These are phyloP conservation scores for Eptesicus fuscus DNA, from an alignment of 2,113 vertebrate species.

Conservation along the genomic window DNA sequence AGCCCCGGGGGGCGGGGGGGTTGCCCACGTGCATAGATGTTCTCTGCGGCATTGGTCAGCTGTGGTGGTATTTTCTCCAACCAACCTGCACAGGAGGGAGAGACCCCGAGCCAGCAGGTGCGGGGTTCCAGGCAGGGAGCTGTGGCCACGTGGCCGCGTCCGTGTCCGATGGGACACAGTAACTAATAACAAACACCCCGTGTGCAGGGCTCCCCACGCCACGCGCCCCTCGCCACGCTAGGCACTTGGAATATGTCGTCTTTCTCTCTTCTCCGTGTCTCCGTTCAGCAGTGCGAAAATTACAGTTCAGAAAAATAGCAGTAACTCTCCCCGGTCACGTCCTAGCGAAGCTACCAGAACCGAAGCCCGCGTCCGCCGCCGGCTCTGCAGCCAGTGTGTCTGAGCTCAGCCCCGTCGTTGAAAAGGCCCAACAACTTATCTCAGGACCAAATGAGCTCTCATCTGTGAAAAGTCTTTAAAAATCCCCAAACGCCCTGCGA, in stretches of 20 bases:
- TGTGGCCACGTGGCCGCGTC: accelerated
- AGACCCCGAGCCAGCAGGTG: accelerated
- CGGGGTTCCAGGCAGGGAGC: background rate
- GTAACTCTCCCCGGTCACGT: accelerated
- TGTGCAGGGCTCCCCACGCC: accelerated
- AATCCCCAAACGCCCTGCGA: background rate
- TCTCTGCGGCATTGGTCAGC: background rate
- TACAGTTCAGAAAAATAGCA: background rate
- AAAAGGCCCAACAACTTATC: background rate
- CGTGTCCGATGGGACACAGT: accelerated
- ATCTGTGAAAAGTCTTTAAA: background rate
- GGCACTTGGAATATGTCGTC: accelerated
- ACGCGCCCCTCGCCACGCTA: accelerated
- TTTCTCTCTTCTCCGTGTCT: background rate
- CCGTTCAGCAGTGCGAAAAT: background rate
- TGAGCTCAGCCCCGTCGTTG: background rate
- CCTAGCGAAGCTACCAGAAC: background rate
- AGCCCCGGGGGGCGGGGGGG: no score
- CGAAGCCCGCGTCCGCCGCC: background rate
- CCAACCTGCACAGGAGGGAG: background rate
- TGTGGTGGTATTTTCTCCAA: background rate
- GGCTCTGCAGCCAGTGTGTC: background rate
- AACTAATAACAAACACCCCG: no score
- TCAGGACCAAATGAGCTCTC: background rate
- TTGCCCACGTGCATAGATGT: background rate